Evolutionary conservation across 2,113 vertebrate species (phyloP).

Genomic region (Ptyas mucosa): DNA sequence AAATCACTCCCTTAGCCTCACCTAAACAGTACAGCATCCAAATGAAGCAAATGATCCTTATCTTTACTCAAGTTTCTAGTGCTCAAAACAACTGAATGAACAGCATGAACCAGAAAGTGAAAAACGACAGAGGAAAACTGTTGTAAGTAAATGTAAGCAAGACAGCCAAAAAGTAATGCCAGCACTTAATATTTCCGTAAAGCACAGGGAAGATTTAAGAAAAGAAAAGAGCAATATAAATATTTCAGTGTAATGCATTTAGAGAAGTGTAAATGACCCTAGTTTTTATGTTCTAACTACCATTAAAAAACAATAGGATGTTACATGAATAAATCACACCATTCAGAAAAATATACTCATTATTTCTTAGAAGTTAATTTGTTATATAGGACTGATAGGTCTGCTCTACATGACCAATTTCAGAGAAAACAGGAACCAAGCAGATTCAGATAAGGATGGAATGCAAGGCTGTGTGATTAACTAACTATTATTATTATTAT

Average conservation of each 20-base stretch:
- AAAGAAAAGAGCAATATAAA: background rate
- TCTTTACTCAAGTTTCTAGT: background rate
- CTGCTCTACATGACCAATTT: background rate
- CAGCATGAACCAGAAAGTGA: background rate
- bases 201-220: background rate
- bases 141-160: background rate
- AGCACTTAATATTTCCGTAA: background rate
- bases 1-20: background rate
- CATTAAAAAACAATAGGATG: background rate
- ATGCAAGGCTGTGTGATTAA: slow-evolving; percentile 37
- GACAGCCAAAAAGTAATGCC: background rate
- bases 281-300: background rate
- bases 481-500: background rate
- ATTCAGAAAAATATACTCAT: slow-evolving; percentile 18
- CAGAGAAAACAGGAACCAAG: slow-evolving; percentile 23
- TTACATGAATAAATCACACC: background rate
- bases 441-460: slow-evolving; percentile 45
- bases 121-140: background rate
- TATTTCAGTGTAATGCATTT: slow-evolving; percentile 13
- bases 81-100: background rate
- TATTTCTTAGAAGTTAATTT: background rate
- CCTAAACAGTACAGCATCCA: background rate
- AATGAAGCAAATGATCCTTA: background rate
- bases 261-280: background rate
- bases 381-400: background rate